Conservation (phyloP, 2,888 invertebrate species). For the Osedax fenrisi region DNA sequence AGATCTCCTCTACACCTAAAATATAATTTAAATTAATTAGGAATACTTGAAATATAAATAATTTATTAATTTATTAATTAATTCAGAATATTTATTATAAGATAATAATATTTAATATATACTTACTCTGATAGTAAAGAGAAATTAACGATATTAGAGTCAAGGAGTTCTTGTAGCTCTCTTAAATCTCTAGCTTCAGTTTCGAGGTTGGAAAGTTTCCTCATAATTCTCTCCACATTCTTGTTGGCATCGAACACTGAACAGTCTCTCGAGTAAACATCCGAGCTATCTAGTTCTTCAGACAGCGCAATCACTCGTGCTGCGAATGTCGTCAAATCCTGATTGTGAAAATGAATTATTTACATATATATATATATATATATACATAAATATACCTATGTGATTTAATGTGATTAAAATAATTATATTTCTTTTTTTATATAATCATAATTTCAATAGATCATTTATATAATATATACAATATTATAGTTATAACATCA, state of each 20-base stretch:
- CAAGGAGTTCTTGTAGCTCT: constrained; percentile 49
- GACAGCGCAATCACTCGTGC: constrained; percentile 42
- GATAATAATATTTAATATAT: neutral
- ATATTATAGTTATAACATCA: too few species aligned
- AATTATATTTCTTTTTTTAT: too few species aligned
- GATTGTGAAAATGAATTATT: too few species aligned
- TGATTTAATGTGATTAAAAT: constrained; percentile 5
- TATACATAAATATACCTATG: too few species aligned
- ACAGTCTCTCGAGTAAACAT: constrained; percentile 46
- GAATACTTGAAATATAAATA: neutral
- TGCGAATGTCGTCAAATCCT: constrained; percentile 48
- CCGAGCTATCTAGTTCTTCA: constrained; percentile 43
- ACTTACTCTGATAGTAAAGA: constrained; percentile 46
- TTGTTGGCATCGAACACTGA: constrained; percentile 42
- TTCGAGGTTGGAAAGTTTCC: constrained; percentile 44
- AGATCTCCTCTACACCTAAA: constrained; percentile 46
- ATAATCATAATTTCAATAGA: too few species aligned
- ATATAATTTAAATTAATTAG: constrained; percentile 4
- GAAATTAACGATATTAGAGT: constrained; percentile 48
- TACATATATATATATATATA: too few species aligned
- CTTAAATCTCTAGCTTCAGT: constrained; percentile 50
- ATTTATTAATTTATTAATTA: too few species aligned
- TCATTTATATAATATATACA: too few species aligned
- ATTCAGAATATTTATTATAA: neutral
- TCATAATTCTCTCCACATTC: constrained; percentile 44